Conservation (phyloP, 2,113 vertebrate genomes). For the Salvator merianae region DNA sequence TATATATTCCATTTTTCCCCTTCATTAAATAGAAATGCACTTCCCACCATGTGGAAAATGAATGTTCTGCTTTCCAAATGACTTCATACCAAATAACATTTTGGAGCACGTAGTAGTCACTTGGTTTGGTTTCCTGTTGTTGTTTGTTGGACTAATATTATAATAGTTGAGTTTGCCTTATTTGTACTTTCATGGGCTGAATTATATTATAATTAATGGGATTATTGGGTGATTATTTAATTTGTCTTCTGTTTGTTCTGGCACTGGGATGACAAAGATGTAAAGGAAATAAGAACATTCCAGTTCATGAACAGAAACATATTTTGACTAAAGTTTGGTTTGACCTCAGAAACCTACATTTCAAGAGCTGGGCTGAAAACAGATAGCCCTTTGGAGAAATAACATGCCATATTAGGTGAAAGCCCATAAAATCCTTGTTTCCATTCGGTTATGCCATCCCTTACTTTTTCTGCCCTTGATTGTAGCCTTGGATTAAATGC, state of each 20-base stretch:
- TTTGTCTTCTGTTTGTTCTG: conserved; percentile 32
- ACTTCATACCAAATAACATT: conserved; percentile 40
- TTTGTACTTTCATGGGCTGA: conserved; percentile 29
- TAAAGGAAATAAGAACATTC: conserved; percentile 28
- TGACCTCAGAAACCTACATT: conserved; percentile 29
- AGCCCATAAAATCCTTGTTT: conserved; percentile 15
- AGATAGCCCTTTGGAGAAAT: neutral
- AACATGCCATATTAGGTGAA: neutral
- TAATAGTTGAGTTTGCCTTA: conserved; percentile 10
- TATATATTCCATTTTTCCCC: conserved; percentile 23
- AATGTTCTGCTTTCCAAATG: conserved; percentile 37
- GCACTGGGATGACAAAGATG: neutral
- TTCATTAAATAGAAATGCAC: neutral
- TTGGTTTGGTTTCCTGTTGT: conserved; percentile 37
- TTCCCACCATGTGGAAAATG: conserved; percentile 36
- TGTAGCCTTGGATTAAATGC: neutral
- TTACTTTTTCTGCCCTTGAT: neutral
- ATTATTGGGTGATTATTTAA: conserved; percentile 30
- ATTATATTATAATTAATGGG: conserved; percentile 29
- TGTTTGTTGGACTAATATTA: conserved; percentile 23
- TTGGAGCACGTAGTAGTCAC: conserved; percentile 32
- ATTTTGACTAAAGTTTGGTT: conserved; percentile 45
- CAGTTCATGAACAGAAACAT: conserved; percentile 28
- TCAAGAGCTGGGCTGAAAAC: conserved; percentile 39
- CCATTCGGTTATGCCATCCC: conserved; percentile 13